Base-by-base conservation (phyloP, 2,797 vertebrate species). In the Sebastes dallii region DNA sequence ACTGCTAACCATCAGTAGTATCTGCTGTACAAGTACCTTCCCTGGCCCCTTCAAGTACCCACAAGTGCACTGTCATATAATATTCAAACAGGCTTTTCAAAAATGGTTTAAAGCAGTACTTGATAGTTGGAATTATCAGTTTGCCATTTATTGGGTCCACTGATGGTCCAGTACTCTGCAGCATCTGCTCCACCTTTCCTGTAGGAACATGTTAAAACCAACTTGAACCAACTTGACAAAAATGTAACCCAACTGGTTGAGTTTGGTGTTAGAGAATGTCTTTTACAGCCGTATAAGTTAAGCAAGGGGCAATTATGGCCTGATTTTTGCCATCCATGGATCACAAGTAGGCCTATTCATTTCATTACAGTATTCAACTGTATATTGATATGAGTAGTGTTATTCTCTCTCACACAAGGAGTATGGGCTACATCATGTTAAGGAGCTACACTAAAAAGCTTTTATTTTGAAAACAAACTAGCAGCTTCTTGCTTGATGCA, bases 401-500 rank as follows among this genome's bases (percentile, higher is more conserved):
- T 42, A 10, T 50, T 75, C 1, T 74, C 55, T 32, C 34, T 29
- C 16, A 50, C 50, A 9, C 3, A 34, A 50, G 1, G 8, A 13
- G 36, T 13, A 20, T 4, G 2, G 13, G 27, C 11, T 16, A 20
- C 16, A 36, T 77, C 22, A n/a, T 36, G 34, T 77, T n/a, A 24
- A 50, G 20, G 58, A n/a, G 29, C 22, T 20, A 25, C 20, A 34
- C 6, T 18, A 6, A 56, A 55, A 68, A 30, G 5, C 58, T 70
- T 77, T 86, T 82, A 77, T 61, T 83, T 83, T 86, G 80, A 86
- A 77, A 66, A 27, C 4, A 42, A 46, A 25, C 8, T 3, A 6
- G 29, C 20, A 11, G 11, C 8, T 46, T 30, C 22, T 14, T 62
- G 18, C 27, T 29, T 68, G 56, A 8, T 27, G 46, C 16, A 61